Evolutionary conservation across 2,888 invertebrate species (phyloP), one percentile per base, ranked within the genome.

Genomic region (Abrostola tripartita): DNA sequence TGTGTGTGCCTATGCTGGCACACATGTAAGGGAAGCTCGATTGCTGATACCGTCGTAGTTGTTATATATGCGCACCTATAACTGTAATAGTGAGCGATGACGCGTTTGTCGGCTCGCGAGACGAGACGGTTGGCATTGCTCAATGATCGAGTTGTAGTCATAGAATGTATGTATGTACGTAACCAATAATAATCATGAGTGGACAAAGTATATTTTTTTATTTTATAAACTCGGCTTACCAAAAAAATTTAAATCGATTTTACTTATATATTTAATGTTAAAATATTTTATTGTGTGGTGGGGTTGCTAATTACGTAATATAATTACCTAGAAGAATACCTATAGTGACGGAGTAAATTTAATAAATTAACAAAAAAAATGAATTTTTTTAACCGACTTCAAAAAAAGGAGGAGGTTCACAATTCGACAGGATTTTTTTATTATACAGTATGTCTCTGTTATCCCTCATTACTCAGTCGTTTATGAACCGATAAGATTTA

Each of bases 71-170:
- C 90, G 88, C 85, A 92, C 92, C 89, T 93, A 91, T 92, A 92
- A 92, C 91, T 91, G 90, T 92, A 84, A 90, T 91, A 92, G 92
- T 90, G 88, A 91, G 87, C 89, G 92, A 93, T 93, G 93, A 93
- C 93, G 93, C 92, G 93, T 92, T 91, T 90, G 92, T 92, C 93
- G 91, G 92, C 92, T 92, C 88, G 90, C 89, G 92, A 92, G 92
- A 92, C 92, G 93, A 92, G 93, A 92, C 92, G 88, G 91, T 94
- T 93, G 92, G 92, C 92, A 93, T 93, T 93, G 93, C 92, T 94
- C 93, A 94, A 93, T 93, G 93, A 93, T 93, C 90, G 92, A 92
- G 92, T 90, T 91, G 90, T 92, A 92, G 89, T 89, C 90, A 86
- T 88, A 89, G 84, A 81, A 92, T 88, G 85, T 89, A 89, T 86